Base-by-base conservation (phyloP, 2,113 vertebrate species). In the Hippocampus mohnikei region DNA sequence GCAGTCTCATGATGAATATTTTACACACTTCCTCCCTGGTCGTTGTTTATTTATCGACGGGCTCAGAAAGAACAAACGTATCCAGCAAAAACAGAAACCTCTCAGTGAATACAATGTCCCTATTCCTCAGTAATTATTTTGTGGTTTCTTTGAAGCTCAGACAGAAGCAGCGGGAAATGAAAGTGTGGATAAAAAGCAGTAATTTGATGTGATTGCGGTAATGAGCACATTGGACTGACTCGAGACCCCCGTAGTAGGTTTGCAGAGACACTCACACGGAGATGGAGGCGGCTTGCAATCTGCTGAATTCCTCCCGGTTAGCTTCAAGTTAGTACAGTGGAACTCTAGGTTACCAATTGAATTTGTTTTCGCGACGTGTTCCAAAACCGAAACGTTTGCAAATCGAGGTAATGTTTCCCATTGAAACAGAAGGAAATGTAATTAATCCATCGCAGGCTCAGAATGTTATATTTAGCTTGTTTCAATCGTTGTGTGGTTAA, bases 31-130 rank as follows among this genome's bases (percentile, higher is more conserved):
- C 80, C 79, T 87, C 66, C 77, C 67, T 73, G 67, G 81, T 59
- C 87, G 90, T 92, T 81, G 83, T 91, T 91, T 91, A 92, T 93
- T 92, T 79, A 93, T 89, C 75, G 87, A 79, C 64, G 44, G 58
- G 75, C 75, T 25, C 71, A 71, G 77, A 81, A 74, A 84, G 79
- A 84, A 85, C 87, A 78, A 69, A 69, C 80, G 69, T 74, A 56
- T 58, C 42, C 58, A 70, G 58, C 58, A 60, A 60, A 60, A 60
- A 60, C n/a, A 41, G 44, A 79, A 52, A 33, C 66, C 33, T 25
- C 18, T 3, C 16, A 6, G 7, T 37, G 16, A 13, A 55, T 7
- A 40, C 37, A 55, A 68, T 23, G 27, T 40, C 20, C 66, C 37
- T 18, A 40, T 41, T 27, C 29, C 18, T 7, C 48, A 56, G 42